Conservation (phyloP, 2,113 vertebrate genomes). For the Pongo abelii region DNA sequence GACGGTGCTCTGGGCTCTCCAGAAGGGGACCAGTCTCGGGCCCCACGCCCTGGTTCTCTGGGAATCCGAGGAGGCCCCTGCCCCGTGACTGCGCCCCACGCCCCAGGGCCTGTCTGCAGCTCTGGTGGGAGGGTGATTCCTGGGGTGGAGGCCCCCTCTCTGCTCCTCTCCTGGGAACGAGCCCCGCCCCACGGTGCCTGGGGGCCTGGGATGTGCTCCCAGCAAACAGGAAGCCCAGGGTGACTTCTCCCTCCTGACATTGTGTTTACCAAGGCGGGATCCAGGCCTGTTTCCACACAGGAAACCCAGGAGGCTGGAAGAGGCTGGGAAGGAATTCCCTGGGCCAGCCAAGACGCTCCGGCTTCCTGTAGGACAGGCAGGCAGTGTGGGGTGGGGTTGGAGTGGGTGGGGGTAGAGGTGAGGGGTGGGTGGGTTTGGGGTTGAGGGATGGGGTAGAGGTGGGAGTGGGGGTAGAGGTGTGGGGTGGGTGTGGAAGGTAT, state of each 20-base stretch:
- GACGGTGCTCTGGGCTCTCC: neutral
- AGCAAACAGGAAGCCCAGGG: conserved; percentile 56
- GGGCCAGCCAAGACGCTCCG: neutral
- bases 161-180: neutral
- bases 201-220: neutral
- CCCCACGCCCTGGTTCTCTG: accelerated
- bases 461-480: neutral
- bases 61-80: neutral
- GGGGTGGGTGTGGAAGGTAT: neutral
- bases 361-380: neutral
- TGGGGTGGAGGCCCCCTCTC: neutral
- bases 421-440: neutral
- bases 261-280: neutral
- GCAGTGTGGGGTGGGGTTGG: neutral
- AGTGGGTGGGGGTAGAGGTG: neutral
- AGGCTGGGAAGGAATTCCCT: conserved; percentile 21
- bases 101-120: neutral
- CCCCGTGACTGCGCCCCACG: neutral
- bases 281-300: conserved; percentile 59
- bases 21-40: neutral
- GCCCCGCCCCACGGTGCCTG: too few relatives aligned
- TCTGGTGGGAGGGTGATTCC: neutral
- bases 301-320: conserved; percentile 54
- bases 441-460: neutral
- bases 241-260: neutral